Base-by-base conservation (phyloP, 2,797 vertebrate genomes). In the Channa striata region DNA sequence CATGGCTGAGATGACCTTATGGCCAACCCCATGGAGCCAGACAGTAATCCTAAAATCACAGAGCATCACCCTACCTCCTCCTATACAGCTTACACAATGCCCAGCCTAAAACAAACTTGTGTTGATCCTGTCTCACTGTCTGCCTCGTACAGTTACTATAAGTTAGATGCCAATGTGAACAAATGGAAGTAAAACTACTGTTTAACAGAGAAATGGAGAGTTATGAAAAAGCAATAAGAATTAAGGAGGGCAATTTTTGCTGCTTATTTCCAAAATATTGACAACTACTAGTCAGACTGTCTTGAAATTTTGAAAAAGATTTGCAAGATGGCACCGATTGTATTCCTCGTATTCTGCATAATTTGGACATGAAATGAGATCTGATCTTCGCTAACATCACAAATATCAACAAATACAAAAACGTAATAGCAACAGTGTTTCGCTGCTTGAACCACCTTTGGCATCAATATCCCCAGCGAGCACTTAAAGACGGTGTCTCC, bases 41-140 rank as follows among this genome's bases (percentile, higher is more conserved):
- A 87, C 88, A 12, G 65, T 92, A 92, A 92, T 91, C 88, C 90
- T 89, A 79, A 88, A 92, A 90, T 83, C 81, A 92, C 88, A 91
- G 74, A 61, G 71, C 8, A 21, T 81, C 68, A 70, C 34, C 30
- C 63, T 73, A 51, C 58, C 79, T 75, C 54, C 61, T 34, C 69
- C 58, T 63, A 70, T 34, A 43, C 48, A 70, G 66, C 71, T 73
- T 37, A 42, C 76, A 59, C 59, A 59, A 70, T 65, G 53, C 74
- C 79, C 68, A 72, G 65, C 56, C 71, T 69, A 49, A 78, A 85
- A 72, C 69, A 78, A 85, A 81, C 74, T 52, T 42, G 57, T 62
- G 13, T 46, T 3, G 61, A 75, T 86, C 59, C 78, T 19, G 74
- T 59, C 75, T 66, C 65, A 68, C 34, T 54, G 64, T 60, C 67